Evolutionary conservation across 1,140 invertebrate species (phyloP).

Genomic region (Brachionus calyciflorus): DNA sequence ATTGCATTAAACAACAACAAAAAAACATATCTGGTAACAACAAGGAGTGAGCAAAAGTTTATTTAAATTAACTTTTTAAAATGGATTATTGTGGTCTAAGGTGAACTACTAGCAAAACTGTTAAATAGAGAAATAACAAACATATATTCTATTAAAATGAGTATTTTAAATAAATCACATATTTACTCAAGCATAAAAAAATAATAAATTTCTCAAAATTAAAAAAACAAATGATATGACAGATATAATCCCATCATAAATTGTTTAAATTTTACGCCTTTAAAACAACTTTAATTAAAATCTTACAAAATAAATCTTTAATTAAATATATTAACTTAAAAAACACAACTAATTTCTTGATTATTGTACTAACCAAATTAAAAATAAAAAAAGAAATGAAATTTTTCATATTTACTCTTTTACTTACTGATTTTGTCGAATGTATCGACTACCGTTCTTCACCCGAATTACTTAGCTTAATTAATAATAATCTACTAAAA

Average conservation of each 20-base stretch:
- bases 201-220: constrained; percentile 22
- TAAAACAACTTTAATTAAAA: constrained; percentile 1
- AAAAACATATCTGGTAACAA: too few relatives aligned
- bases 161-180: constrained; percentile 4
- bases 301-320: constrained; percentile 3
- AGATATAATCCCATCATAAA: constrained; percentile 36
- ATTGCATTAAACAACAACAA: too few relatives aligned
- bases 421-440: neutral
- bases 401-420: constrained; percentile 22
- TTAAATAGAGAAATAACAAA: too few relatives aligned
- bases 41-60: too few relatives aligned
- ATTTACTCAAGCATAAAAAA: constrained; percentile 25
- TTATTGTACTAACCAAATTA: too few relatives aligned
- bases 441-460: constrained; percentile 15
- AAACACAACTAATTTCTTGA: neutral
- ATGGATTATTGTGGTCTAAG: too few relatives aligned
- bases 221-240: constrained; percentile 4
- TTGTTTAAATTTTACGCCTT: constrained; percentile 27
- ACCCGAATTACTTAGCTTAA: neutral
- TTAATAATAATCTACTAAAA: constrained; percentile 6
- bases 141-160: too few relatives aligned
- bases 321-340: neutral
- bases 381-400: neutral
- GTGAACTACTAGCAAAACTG: too few relatives aligned
- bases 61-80: too few relatives aligned